Conservation (phyloP, 2,113 vertebrate genomes). For the Tympanuchus pallidicinctus region DNA sequence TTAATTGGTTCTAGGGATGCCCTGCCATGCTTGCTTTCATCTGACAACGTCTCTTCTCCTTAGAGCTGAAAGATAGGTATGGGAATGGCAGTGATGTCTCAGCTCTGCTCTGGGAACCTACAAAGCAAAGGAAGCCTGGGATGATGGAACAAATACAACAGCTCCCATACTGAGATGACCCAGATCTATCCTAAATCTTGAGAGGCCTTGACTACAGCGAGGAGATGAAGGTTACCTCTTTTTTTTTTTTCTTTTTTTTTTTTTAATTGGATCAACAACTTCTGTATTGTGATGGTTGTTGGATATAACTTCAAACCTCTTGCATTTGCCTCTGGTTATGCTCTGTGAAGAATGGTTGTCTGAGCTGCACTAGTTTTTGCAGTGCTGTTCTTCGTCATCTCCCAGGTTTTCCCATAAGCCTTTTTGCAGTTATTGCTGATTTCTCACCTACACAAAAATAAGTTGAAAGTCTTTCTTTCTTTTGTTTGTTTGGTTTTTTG, state of each 20-base stretch:
- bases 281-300: not conserved
- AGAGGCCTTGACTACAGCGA: not conserved
- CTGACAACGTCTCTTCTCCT: conserved; percentile 2
- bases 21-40: conserved; percentile 28
- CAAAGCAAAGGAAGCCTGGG: not conserved
- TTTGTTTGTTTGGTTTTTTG: not conserved
- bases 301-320: not conserved
- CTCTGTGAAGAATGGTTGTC: not conserved
- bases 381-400: not conserved
- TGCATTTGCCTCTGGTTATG: not conserved
- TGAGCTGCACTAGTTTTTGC: not conserved
- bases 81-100: not conserved
- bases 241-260: not conserved
- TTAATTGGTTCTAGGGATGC: conserved; percentile 41
- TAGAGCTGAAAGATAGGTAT: not conserved
- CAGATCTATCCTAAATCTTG: not conserved
- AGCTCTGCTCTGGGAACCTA: not conserved
- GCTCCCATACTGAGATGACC: not conserved
- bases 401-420: not conserved
- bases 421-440: not conserved
- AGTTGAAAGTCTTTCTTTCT: not conserved
- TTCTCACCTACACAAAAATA: not conserved
- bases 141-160: conserved; percentile 14
- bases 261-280: not conserved
- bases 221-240: not conserved